These are phyloP conservation scores for Chaetodon trifasciatus DNA, from an alignment of 2,797 vertebrate genomes.

Conservation along the genomic window DNA sequence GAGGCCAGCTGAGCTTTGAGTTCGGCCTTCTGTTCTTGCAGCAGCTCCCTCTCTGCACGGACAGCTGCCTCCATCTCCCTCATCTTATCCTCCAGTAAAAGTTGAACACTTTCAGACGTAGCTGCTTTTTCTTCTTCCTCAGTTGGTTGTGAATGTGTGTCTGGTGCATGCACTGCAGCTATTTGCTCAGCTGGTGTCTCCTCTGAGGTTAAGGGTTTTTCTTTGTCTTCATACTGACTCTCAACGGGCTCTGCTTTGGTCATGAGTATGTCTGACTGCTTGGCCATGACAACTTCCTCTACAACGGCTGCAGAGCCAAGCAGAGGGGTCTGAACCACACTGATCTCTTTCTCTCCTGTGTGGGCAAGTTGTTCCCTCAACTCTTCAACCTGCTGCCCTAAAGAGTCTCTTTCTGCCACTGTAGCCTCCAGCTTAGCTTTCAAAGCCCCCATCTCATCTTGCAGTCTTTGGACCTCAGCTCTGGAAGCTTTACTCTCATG, in stretches of 20 bases:
- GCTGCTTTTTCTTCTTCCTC: conserved; percentile 58
- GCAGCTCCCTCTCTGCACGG: conserved; percentile 61
- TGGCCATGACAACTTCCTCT: conserved; percentile 70
- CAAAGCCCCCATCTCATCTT: conserved; percentile 79
- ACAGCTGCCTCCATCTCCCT: conserved; percentile 70
- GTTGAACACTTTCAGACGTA: conserved; percentile 24
- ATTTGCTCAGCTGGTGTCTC: conserved; percentile 28
- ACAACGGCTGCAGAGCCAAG: conserved; percentile 33
- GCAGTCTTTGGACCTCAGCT: conserved; percentile 82
- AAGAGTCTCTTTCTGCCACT: conserved; percentile 83
- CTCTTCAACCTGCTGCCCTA: conserved; percentile 83
- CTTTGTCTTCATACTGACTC: conserved; percentile 44
- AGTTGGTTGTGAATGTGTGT: conserved; percentile 31
- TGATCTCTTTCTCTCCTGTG: conserved; percentile 40
- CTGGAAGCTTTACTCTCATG: conserved; percentile 46
- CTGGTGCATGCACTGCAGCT: conserved; percentile 31
- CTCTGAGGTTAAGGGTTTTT: conserved; percentile 5
- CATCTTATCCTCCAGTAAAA: conserved; percentile 64
- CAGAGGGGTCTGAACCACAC: conserved; percentile 3
- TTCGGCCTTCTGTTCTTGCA: conserved; percentile 51
- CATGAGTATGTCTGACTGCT: conserved; percentile 53
- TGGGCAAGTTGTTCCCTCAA: conserved; percentile 82
- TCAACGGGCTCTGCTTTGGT: conserved; percentile 54
- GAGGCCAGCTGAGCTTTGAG: conserved; percentile 76
- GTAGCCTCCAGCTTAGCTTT: conserved; percentile 83